These are phyloP conservation scores for Adoxophyes honmai DNA, from an alignment of 1,140 invertebrate species.

Conservation along the genomic window DNA sequence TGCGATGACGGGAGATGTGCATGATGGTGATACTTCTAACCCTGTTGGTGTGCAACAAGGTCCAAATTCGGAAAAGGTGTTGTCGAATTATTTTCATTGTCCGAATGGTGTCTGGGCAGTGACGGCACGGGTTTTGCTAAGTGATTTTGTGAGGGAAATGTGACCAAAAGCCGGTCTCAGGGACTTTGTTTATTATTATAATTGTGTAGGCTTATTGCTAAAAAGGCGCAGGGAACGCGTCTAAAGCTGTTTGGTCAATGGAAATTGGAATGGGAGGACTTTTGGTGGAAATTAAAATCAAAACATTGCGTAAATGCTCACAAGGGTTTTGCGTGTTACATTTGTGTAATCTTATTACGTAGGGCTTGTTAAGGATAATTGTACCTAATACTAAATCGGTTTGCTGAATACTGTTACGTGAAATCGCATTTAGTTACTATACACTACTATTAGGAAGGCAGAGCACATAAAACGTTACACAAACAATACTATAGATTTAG, in stretches of 20 bases:
- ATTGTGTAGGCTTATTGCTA: constrained; percentile 20
- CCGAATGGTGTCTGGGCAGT: constrained; percentile 33
- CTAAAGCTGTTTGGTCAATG: constrained; percentile 6
- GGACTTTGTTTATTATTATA: constrained; percentile 39
- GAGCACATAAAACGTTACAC: no score
- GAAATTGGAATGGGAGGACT: neutral
- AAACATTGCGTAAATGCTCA: neutral
- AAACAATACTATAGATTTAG: no score
- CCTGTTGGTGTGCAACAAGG: constrained; percentile 14
- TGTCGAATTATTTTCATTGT: constrained; percentile 35
- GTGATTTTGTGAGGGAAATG: constrained; percentile 43
- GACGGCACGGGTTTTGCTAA: constrained; percentile 44
- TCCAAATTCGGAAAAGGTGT: constrained; percentile 20
- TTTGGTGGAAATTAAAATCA: neutral
- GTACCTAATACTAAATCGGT: no score
- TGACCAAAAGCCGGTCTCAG: constrained; percentile 29
- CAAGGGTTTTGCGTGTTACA: no score
- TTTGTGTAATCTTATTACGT: no score
- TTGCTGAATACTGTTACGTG: no score
- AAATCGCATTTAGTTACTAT: no score
- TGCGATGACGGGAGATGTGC: neutral
- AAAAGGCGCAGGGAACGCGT: constrained; percentile 3
- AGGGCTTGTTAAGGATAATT: no score
- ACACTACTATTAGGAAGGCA: no score
- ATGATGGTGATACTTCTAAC: neutral